Base-by-base conservation (phyloP, 2,888 invertebrate species). In the Lepidocyrtoides sp. region DNA sequence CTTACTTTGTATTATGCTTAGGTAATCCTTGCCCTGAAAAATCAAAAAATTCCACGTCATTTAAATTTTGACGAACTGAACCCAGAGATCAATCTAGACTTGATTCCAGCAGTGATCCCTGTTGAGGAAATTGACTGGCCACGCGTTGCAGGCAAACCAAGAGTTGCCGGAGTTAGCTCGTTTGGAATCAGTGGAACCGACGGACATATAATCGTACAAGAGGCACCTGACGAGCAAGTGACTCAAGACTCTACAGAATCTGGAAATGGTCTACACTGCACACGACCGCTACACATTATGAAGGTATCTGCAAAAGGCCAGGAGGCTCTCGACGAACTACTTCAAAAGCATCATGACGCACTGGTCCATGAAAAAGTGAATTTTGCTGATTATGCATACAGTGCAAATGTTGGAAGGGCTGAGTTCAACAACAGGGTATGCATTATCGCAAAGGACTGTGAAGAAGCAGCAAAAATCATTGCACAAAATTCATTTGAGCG, bases 101-200 rank as follows among this genome's bases (percentile, higher is more conserved):
- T 44, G 12, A 88, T 93, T 75, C 93, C 93, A 36, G 93, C 93
- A 0, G 51, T 79, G 8, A 92, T 93, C 10, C 93, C 93, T 10
- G 7, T 60, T 2, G 54, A 86, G 20, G 26, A 77, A 20, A 60
- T 83, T 10, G 17, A 23, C 20, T 92, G 92, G 92, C 81, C 82
- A 17, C 60, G 57, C 10, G 41, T 29, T 8, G 20, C 12, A 20
- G 81, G 54, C 0, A 82, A 69, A 17, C 77, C 89, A 8, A 32
- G 92, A 26, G 10, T 86, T 51, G 92, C 89, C 14, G 92, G 92
- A 23, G 86, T 92, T 12, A 81, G 75, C 54, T 89, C 92, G 2
- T 92, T 89, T 72, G 92, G 92, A 8, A 89, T 91, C n/a, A 91
- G 83, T 41, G 92, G 92, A n/a, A 92, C 92, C 0, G 91, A 92